A percentile compares a stretch with the other conserved stretches of the same genome.
These are phyloP conservation scores for Lycaena phlaeas DNA, from an alignment of 2,888 invertebrate species.

Conservation along the genomic window DNA sequence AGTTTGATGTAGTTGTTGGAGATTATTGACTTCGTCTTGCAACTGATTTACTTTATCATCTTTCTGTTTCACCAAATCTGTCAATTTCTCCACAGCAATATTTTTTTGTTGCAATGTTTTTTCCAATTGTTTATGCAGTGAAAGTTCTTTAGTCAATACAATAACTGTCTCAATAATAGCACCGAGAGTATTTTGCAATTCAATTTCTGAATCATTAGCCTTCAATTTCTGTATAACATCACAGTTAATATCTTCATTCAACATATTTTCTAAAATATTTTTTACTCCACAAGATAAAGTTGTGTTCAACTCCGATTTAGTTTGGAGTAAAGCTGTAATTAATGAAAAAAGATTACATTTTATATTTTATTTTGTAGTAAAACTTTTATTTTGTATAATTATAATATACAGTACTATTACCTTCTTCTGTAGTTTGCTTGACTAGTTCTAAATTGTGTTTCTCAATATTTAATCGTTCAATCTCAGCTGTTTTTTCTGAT, in stretches of 20 bases:
- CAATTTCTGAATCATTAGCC: slow-evolving; percentile 5
- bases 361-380: too few relatives aligned
- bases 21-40: slow-evolving; percentile 27
- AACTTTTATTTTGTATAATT: too few relatives aligned
- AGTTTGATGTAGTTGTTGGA: slow-evolving; percentile 28
- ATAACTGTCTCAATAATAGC: slow-evolving; percentile 28
- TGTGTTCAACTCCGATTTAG: background rate
- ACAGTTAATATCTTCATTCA: slow-evolving; percentile 22
- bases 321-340: background rate
- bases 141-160: slow-evolving; percentile 27
- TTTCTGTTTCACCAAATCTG: slow-evolving; percentile 28
- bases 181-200: slow-evolving; percentile 24
- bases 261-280: slow-evolving; percentile 25
- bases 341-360: background rate
- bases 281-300: slow-evolving; percentile 20
- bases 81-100: slow-evolving; percentile 23
- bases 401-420: background rate
- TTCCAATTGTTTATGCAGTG: slow-evolving; percentile 26
- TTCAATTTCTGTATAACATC: slow-evolving; percentile 25
- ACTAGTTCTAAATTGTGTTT: background rate
- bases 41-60: slow-evolving; percentile 27
- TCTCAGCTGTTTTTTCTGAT: background rate
- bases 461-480: slow-evolving; percentile 2
- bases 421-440: background rate
- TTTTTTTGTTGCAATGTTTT: slow-evolving; percentile 27